Evolutionary conservation across 2,888 invertebrate species (phyloP).

Genomic region (Drosophila robusta): DNA sequence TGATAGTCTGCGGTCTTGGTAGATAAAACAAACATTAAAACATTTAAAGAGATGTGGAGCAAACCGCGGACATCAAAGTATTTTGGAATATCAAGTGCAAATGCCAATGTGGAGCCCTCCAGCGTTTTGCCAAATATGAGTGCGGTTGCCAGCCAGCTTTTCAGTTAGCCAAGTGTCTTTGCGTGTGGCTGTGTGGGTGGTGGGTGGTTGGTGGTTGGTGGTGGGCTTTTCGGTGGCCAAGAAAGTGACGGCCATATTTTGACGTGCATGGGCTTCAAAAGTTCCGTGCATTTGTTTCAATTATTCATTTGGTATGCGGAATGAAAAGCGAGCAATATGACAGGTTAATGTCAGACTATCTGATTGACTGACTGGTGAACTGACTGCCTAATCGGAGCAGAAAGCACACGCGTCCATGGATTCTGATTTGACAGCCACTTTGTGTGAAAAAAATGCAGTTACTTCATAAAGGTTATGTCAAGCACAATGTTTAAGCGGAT

Average conservation of each 20-base stretch:
- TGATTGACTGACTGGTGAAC: constrained; percentile 10
- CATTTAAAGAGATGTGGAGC: neutral
- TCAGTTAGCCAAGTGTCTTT: constrained; percentile 14
- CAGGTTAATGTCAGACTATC: constrained; percentile 2
- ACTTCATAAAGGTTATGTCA: no score
- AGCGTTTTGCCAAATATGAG: neutral
- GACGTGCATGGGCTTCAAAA: constrained; percentile 44
- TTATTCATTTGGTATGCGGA: constrained; percentile 56
- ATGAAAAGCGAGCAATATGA: constrained; percentile 26
- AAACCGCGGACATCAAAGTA: constrained; percentile 9
- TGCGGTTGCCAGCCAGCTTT: no score
- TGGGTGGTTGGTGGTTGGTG: neutral
- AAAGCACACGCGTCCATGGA: no score
- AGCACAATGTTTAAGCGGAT: no score
- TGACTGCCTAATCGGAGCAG: neutral
- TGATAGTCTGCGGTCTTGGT: no score
- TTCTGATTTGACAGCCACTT: no score
- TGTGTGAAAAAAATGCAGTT: no score
- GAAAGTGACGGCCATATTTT: constrained; percentile 31
- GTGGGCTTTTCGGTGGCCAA: no score
- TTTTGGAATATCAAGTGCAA: constrained; percentile 17
- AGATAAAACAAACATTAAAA: neutral
- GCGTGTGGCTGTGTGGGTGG: constrained; percentile 10
- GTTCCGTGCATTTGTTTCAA: constrained; percentile 45
- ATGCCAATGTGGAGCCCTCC: constrained; percentile 13